phyloP scores from a whole-genome alignment of 2,113 vertebrate genomes.

The Athene cunicularia region DNA sequence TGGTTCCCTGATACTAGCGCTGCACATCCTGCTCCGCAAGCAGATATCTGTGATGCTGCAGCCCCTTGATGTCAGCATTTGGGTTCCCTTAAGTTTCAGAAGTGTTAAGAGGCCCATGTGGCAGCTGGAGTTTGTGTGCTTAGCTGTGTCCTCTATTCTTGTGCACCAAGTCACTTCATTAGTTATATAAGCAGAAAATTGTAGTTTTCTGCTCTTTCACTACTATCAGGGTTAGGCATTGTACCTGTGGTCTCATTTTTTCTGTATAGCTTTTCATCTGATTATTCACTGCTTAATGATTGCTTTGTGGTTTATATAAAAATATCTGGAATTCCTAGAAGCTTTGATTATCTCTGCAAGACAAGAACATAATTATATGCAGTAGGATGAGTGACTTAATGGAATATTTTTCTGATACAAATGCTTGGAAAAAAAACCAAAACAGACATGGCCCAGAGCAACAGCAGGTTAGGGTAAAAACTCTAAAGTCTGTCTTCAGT shows the following conservation, averaged over 20 bases:
- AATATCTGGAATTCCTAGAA: background rate
- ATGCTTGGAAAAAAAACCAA: background rate
- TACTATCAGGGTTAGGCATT: background rate
- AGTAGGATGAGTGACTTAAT: background rate
- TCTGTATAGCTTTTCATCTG: background rate
- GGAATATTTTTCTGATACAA: background rate
- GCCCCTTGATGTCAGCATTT: background rate
- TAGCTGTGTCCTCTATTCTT: accelerated
- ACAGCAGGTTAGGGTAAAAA: background rate
- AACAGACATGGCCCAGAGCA: background rate
- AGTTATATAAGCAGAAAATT: background rate
- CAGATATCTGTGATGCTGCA: background rate
- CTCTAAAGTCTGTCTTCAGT: background rate
- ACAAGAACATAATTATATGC: background rate
- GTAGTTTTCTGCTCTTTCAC: background rate
- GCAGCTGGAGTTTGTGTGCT: background rate
- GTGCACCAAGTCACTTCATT: background rate
- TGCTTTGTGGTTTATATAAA: background rate
- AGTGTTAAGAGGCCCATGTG: accelerated
- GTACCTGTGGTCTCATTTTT: background rate
- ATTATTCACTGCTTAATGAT: background rate
- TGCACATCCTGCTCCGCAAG: accelerated
- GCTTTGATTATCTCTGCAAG: background rate
- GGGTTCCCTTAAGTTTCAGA: background rate
- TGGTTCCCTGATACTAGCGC: background rate